A percentile compares a stretch with the other conserved stretches of the same genome.
Conservation (phyloP, 1,140 invertebrate species). For the Cyrtorhinus lividipennis region DNA sequence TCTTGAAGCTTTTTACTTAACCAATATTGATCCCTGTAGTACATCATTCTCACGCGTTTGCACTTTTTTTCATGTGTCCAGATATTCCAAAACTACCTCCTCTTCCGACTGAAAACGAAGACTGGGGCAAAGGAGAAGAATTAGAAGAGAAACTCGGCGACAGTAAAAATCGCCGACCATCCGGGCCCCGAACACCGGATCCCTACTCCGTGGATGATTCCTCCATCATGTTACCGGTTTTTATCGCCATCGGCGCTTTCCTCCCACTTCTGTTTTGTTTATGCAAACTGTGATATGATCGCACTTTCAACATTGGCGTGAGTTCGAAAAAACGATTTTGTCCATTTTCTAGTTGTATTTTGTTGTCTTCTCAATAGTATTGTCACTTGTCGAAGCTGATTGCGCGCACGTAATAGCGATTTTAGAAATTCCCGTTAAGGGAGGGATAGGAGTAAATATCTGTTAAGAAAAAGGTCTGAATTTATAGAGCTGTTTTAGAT, state of each 20-base stretch:
- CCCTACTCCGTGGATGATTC: constrained; percentile 83
- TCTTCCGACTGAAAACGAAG: constrained; percentile 37
- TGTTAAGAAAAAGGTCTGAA: no score
- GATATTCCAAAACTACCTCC: constrained; percentile 71
- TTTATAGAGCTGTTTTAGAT: no score
- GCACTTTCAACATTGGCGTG: neutral
- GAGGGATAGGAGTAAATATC: no score
- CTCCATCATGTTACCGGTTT: constrained; percentile 78
- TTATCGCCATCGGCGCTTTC: constrained; percentile 85
- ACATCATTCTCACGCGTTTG: no score
- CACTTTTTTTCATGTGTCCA: no score
- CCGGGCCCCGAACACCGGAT: constrained; percentile 71
- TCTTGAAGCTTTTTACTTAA: no score
- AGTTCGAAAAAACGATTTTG: no score
- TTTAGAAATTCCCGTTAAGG: no score
- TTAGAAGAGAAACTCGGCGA: constrained; percentile 38
- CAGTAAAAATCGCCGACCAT: constrained; percentile 44
- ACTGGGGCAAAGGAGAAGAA: constrained; percentile 37
- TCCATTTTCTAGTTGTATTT: neutral
- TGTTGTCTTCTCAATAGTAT: no score
- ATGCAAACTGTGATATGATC: constrained; percentile 67
- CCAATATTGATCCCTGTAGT: no score
- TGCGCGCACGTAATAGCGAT: no score
- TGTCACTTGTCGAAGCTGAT: no score
- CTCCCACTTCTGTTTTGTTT: constrained; percentile 86